phyloP scores from a whole-genome alignment of 2,888 invertebrate species.

The Omphaloscelis lunosa region DNA sequence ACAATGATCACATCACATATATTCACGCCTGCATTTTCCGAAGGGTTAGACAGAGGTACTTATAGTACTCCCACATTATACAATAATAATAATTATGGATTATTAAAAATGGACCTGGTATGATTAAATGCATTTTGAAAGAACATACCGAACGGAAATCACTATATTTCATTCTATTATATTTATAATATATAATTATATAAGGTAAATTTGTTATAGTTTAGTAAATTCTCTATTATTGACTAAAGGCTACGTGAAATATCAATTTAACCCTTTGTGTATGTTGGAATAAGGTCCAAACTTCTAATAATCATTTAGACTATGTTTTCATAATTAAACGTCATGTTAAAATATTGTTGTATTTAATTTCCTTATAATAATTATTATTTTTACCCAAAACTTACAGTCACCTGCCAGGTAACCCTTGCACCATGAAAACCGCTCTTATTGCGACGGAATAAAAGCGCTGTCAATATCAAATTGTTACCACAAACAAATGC shows the following conservation, averaged over 20 bases:
- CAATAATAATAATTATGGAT: not conserved
- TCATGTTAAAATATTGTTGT: constrained; percentile 37
- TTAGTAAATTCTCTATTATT: constrained; percentile 17
- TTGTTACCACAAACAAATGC: not conserved
- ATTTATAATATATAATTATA: not conserved
- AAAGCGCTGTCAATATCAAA: not conserved
- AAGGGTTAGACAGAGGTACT: not conserved
- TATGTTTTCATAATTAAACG: constrained; percentile 61
- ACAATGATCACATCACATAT: no score
- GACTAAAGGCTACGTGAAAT: constrained; percentile 46
- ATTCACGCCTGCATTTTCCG: not conserved
- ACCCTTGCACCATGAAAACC: not conserved
- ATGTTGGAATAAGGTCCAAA: constrained; percentile 26
- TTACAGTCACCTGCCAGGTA: not conserved
- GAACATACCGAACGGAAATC: constrained; percentile 4
- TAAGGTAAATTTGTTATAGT: constrained; percentile 12
- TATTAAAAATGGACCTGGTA: not conserved
- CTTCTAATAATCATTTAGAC: constrained; percentile 42
- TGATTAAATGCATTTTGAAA: not conserved
- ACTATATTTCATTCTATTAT: constrained; percentile 3
- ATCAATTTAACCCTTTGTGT: constrained; percentile 36
- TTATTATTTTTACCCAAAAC: not conserved
- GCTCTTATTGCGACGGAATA: not conserved
- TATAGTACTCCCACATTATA: not conserved
- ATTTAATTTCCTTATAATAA: constrained; percentile 1